A percentile compares a stretch with the other conserved stretches of the same genome.
phyloP scores from a whole-genome alignment of 2,888 invertebrate genomes.

The Gasteruption jaculator region DNA sequence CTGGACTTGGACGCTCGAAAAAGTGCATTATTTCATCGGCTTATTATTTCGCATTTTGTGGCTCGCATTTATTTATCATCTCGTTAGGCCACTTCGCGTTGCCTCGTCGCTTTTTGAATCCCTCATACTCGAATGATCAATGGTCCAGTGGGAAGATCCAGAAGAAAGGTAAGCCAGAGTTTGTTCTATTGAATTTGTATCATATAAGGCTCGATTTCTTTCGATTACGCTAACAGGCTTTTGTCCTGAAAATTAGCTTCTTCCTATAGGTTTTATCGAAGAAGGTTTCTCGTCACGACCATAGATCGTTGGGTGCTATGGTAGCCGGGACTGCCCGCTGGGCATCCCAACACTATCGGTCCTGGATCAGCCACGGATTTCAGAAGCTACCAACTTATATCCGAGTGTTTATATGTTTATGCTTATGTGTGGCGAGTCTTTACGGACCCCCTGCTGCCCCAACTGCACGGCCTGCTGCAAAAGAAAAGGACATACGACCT shows the following conservation, averaged over 20 bases:
- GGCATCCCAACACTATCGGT: constrained; percentile 46
- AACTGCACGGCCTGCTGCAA: constrained; percentile 28
- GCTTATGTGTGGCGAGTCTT: constrained; percentile 41
- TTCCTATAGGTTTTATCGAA: constrained; percentile 17
- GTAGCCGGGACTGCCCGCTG: constrained; percentile 43
- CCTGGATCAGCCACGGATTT: constrained; percentile 46
- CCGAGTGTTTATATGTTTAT: constrained; percentile 40
- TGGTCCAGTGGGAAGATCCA: too few species aligned
- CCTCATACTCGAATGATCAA: too few species aligned
- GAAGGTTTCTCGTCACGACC: constrained; percentile 40
- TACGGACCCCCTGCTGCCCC: constrained; percentile 42
- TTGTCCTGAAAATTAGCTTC: constrained; percentile 22
- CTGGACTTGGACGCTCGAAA: too few species aligned
- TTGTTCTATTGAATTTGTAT: too few species aligned
- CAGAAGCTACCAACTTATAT: constrained; percentile 47
- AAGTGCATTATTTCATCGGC: too few species aligned
- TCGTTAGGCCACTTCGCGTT: too few species aligned
- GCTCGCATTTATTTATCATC: too few species aligned
- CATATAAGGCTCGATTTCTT: too few species aligned
- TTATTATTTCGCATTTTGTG: too few species aligned
- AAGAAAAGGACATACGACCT: too few species aligned
- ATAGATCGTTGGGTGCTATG: constrained; percentile 37
- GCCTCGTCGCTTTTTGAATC: too few species aligned
- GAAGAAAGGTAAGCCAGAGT: too few species aligned
- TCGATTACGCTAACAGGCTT: constrained; percentile 20